These are phyloP conservation scores for Zaprionus ornatus DNA, from an alignment of 1,140 invertebrate genomes.

Conservation along the genomic window DNA sequence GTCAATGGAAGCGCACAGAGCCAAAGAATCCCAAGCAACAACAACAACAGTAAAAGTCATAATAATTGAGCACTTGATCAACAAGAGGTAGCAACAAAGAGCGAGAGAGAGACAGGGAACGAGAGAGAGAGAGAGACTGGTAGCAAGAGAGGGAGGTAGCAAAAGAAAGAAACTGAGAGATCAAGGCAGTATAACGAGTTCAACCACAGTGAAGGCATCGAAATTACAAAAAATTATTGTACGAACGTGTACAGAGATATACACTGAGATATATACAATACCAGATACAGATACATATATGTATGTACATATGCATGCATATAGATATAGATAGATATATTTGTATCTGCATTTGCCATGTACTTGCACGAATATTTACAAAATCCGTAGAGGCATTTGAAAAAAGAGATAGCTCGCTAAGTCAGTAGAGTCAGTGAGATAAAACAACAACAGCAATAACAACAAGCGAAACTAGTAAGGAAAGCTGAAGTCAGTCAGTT, in stretches of 20 bases:
- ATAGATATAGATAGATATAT: neutral
- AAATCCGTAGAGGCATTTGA: constrained; percentile 1
- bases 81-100: constrained; percentile 18
- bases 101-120: constrained; percentile 9
- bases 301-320: constrained; percentile 2
- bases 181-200: constrained; percentile 14
- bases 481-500: neutral
- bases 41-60: constrained; percentile 54
- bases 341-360: constrained; percentile 12
- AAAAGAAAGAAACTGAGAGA: constrained; percentile 8
- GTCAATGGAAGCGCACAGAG: constrained; percentile 66
- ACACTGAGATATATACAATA: neutral
- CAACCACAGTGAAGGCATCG: constrained; percentile 24
- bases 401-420: constrained; percentile 9
- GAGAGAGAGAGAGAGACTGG: neutral
- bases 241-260: neutral
- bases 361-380: neutral
- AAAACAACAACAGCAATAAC: neutral
- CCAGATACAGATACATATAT: constrained; percentile 2
- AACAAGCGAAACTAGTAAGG: neutral
- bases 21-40: constrained; percentile 39
- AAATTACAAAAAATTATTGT: constrained; percentile 23
- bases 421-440: neutral
- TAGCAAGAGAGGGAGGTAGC: constrained; percentile 3
- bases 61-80: constrained; percentile 81